Percentiles rank a stretch among this genome's conserved stretches.
phyloP scores from a whole-genome alignment of 2,797 vertebrate species.

The Tiaroga cobitis region DNA sequence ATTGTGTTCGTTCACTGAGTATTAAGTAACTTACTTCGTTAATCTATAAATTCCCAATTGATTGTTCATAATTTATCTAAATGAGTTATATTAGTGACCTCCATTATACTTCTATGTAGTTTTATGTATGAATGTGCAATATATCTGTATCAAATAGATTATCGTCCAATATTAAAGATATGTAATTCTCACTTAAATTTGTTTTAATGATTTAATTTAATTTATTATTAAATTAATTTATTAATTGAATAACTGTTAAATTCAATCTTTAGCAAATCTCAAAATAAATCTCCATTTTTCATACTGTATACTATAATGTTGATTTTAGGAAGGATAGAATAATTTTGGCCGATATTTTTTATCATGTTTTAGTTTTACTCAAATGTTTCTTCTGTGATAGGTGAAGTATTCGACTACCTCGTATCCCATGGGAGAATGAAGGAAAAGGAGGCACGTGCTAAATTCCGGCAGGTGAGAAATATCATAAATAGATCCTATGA shows the following conservation, averaged over 20 bases:
- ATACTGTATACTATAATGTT: background rate
- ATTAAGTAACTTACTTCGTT: slow-evolving; percentile 6
- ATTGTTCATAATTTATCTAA: background rate
- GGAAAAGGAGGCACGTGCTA: slow-evolving; percentile 92
- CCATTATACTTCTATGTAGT: background rate
- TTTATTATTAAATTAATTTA: no score
- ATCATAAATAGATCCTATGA: background rate
- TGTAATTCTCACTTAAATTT: background rate
- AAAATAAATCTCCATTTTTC: background rate
- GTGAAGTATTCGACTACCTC: slow-evolving; percentile 97
- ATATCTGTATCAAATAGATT: background rate
- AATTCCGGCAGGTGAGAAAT: slow-evolving; percentile 87
- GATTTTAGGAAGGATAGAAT: background rate
- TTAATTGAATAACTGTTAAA: background rate
- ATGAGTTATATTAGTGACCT: background rate
- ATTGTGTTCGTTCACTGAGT: background rate
- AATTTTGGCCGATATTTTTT: background rate
- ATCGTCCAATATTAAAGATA: background rate
- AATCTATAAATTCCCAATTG: slow-evolving; percentile 5
- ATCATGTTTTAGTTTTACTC: background rate
- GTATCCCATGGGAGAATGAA: slow-evolving; percentile 96
- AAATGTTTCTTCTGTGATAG: slow-evolving; percentile 66
- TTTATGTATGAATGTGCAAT: background rate
- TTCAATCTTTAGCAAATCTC: background rate
- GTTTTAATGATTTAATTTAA: background rate